A percentile compares a stretch with the other conserved stretches of the same genome.
Evolutionary conservation across 1,140 invertebrate species (phyloP).

Genomic region (Ylistrum balloti): DNA sequence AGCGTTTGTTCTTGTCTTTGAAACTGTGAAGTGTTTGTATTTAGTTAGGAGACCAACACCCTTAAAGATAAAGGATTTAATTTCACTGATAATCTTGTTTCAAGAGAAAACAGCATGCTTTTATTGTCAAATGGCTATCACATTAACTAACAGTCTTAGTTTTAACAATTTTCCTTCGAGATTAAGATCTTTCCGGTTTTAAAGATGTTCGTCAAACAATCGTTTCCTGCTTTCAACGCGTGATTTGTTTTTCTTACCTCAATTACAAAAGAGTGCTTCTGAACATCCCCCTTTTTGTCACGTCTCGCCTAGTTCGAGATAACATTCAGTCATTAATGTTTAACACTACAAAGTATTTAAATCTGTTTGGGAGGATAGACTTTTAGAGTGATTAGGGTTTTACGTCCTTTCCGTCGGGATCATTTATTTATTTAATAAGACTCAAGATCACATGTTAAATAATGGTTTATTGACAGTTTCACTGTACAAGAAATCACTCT

Average conservation of each 20-base stretch:
- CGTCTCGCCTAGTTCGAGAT: not conserved
- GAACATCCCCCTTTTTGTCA: conserved; percentile 20
- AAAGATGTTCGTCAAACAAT: conserved; percentile 34
- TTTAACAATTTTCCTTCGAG: conserved; percentile 1
- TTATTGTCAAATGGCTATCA: not conserved
- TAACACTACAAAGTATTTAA: not conserved
- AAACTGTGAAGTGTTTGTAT: conserved; percentile 33
- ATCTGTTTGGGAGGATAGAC: not conserved
- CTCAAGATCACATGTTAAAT: not conserved
- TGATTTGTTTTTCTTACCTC: conserved; percentile 19
- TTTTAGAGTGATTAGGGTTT: not conserved
- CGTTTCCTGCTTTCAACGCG: conserved; percentile 29
- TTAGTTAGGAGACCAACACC: conserved; percentile 26
- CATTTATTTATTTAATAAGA: conserved; percentile 9
- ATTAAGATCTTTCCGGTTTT: conserved; percentile 19
- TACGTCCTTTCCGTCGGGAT: not conserved
- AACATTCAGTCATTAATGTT: not conserved
- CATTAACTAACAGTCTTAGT: conserved; percentile 1
- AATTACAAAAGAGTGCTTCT: conserved; percentile 18
- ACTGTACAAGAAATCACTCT: not conserved
- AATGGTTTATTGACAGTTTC: not conserved
- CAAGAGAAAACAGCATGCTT: conserved; percentile 20
- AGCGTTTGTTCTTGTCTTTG: not conserved
- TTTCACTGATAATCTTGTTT: conserved; percentile 40
- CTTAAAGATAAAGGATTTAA: conserved; percentile 27